Base-by-base conservation (phyloP, 2,888 invertebrate genomes). In the Xestia ashworthii region DNA sequence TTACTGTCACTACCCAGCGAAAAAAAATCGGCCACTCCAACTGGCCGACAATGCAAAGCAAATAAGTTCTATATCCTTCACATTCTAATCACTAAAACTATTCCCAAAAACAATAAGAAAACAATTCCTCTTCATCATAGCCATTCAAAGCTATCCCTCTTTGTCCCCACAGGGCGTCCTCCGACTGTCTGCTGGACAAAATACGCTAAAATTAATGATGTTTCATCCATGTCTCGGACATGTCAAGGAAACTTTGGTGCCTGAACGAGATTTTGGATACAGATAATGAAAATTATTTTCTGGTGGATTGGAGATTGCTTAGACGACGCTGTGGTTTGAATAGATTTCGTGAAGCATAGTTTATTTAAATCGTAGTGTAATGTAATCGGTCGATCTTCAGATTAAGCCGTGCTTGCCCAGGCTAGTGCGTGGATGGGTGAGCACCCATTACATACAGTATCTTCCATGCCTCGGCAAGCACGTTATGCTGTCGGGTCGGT, bases 141-240 rank as follows among this genome's bases (percentile, higher is more conserved):
- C 14, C 55, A 32, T 62, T 76, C 16, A 62, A 60, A 76, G 44
- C 81, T 38, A 84, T 82, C 81, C 80, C 74, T 86, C 83, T 80
- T 84, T 88, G 85, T 88, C 76, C 69, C 66, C 82, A 76, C 75
- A 72, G 84, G 87, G 84, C 78, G 85, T 74, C 41, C 66, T 64
- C 50, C 25, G 67, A 19, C 79, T 69, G 77, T 66, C 78, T 44
- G 25, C 76, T 78, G 89, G 87, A 83, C 84, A 84, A 84, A 89
- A 87, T 85, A 82, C 84, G 78, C 73, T 78, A 78, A 85, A 85
- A 90, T 90, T 90, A 89, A 90, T 90, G 90, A 89, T 87, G 84
- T 82, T 83, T 83, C 69, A 50, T 44, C 70, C 50, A 68, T 71
- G 65, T 74, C 72, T 50, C 64, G 66, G 84, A 84, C 85, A 67